phyloP scores from a whole-genome alignment of 2,797 vertebrate genomes.

The Alosa sapidissima region DNA sequence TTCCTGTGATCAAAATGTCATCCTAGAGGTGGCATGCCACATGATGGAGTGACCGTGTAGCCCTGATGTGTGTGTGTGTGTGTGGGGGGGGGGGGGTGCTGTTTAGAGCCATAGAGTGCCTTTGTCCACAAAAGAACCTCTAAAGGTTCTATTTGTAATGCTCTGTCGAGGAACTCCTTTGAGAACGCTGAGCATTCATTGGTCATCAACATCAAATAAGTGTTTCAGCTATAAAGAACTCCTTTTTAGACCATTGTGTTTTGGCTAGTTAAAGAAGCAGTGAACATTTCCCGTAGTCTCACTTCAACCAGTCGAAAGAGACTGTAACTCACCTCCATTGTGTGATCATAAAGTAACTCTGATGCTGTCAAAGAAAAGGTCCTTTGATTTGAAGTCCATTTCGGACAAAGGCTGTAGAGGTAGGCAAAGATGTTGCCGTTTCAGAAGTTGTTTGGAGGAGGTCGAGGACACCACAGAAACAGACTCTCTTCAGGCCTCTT shows the following conservation, averaged over 20 bases:
- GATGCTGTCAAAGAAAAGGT: neutral
- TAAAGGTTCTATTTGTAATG: neutral
- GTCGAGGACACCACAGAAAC: neutral
- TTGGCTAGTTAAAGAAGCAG: neutral
- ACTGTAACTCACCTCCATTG: too few species aligned
- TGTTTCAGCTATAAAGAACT: neutral
- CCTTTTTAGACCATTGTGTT: neutral
- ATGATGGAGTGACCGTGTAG: neutral
- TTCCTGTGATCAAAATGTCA: constrained; percentile 19
- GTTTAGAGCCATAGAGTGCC: neutral
- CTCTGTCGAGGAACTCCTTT: neutral
- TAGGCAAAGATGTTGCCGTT: neutral
- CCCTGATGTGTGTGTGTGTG: neutral
- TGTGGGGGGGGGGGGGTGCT: neutral
- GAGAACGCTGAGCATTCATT: neutral
- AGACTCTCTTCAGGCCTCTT: neutral
- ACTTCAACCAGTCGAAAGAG: neutral
- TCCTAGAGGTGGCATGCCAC: neutral
- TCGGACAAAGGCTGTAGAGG: neutral
- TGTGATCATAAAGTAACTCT: neutral
- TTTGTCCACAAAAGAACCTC: neutral
- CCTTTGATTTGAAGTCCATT: neutral
- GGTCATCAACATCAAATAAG: neutral
- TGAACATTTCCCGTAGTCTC: neutral
- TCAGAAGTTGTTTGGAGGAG: neutral